phyloP scores from a whole-genome alignment of 53 echinoderm and acorn worm genomes.

The Luidia sarsii region DNA sequence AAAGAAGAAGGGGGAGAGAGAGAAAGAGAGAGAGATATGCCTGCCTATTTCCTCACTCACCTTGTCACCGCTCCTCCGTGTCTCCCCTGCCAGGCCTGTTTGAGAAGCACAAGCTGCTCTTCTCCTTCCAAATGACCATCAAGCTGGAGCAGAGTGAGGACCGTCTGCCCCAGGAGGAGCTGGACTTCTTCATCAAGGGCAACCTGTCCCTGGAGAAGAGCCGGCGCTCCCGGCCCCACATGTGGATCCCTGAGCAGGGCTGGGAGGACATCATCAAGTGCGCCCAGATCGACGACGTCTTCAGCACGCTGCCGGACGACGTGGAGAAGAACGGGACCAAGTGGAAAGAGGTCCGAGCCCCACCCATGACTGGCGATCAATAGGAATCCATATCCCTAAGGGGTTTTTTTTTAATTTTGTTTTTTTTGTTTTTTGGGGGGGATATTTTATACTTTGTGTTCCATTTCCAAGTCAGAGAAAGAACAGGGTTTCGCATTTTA shows the following conservation, averaged over 20 bases:
- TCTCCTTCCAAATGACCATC: slow-evolving; percentile 99
- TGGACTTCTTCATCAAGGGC: slow-evolving; percentile 99
- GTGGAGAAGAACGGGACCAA: slow-evolving; percentile 76
- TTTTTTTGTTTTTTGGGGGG: too few relatives aligned
- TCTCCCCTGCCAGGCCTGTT: slow-evolving; percentile 78
- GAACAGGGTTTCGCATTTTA: too few relatives aligned
- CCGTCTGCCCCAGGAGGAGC: slow-evolving; percentile 90
- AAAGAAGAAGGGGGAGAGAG: too few relatives aligned
- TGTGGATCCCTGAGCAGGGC: slow-evolving; percentile 98
- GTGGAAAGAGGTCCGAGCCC: slow-evolving; percentile 81
- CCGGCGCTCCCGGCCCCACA: slow-evolving; percentile 77
- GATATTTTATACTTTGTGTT: too few relatives aligned
- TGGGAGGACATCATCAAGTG: slow-evolving; percentile 99
- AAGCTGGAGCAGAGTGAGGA: slow-evolving; percentile 98
- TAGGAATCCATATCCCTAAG: too few relatives aligned
- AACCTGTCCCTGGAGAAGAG: slow-evolving; percentile 99
- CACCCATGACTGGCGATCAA: not conserved
- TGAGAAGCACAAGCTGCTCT: slow-evolving; percentile 99
- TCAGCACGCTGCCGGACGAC: slow-evolving; percentile 83
- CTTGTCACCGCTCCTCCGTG: too few relatives aligned
- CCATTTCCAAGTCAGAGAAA: too few relatives aligned
- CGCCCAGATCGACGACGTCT: slow-evolving; percentile 75
- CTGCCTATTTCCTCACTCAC: too few relatives aligned
- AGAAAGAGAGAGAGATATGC: too few relatives aligned
- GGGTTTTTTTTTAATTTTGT: too few relatives aligned